Base-by-base conservation (phyloP, 2,888 invertebrate species). In the Philonicus albiceps region DNA sequence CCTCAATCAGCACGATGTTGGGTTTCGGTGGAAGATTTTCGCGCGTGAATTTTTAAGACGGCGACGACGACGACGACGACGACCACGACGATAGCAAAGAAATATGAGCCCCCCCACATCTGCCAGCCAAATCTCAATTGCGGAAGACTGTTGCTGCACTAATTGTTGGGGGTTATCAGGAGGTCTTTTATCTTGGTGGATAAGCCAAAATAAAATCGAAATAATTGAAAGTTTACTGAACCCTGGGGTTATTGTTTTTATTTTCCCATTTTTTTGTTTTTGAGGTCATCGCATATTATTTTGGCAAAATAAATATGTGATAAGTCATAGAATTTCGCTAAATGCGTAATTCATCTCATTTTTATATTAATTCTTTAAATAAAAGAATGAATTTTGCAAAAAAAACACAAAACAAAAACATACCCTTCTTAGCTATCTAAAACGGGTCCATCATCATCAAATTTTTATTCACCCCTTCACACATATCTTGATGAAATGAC, bases 71-170 rank as follows among this genome's bases (percentile, higher is more conserved):
- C 34, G 76, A 3, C 13, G 43, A 11, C 40, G 43, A 22, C 19
- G 37, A 40, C n/a, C n/a, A n/a, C n/a, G n/a, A n/a, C n/a, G n/a
- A n/a, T n/a, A n/a, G n/a, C n/a, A n/a, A n/a, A n/a, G n/a, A n/a
- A n/a, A n/a, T n/a, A n/a, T 40, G 13, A 31, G 49, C 6, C 40
- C 22, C 6, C 40, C 22, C 40, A 40, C 76, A 40, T 76, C 19
- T 76, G 22, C 16, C 78, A 78, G 16, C 27, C 49, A 78, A 78
- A 78, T 78, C 49, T 43, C 30, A 30, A 78, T 22, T 78, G 49
- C 85, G 87, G 87, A 87, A 87, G 87, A 37, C 87, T 19, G 64
- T 64, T 85, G 83, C 73, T 75, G 80, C 73, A 87, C 49, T 43
- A 78, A 85, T 76, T 85, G 78, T 72, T 37, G 53, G 53, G 30